phyloP scores from a whole-genome alignment of 1,140 invertebrate genomes.

The Phymorhynchus buccinoides region DNA sequence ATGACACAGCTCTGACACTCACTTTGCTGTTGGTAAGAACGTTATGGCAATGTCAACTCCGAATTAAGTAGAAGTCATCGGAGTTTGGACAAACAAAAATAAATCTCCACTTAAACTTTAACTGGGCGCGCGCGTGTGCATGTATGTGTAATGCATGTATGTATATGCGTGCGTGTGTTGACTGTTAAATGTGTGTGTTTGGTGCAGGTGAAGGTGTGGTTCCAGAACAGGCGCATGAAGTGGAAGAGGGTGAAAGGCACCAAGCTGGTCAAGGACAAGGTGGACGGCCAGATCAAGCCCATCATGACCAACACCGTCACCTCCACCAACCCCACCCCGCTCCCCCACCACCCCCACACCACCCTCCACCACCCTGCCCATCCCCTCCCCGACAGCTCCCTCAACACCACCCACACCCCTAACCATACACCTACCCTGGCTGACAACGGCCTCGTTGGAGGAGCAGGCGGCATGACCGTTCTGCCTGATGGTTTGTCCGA shows the following conservation, averaged over 20 bases:
- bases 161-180: not conserved
- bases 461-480: not conserved
- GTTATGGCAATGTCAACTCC: too few species aligned
- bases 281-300: conserved; percentile 71
- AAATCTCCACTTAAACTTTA: too few species aligned
- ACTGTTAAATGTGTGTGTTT: not conserved
- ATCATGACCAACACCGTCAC: conserved; percentile 68
- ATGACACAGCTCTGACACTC: too few species aligned
- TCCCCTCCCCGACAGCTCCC: not conserved
- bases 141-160: not conserved
- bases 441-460: not conserved
- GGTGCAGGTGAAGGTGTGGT: conserved; percentile 73
- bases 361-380: not conserved
- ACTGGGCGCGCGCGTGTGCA: too few species aligned
- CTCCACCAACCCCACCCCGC: conserved; percentile 54
- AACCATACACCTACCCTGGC: not conserved
- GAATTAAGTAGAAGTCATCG: too few species aligned
- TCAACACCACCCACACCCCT: not conserved
- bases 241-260: conserved; percentile 73
- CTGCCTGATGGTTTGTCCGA: conserved; percentile 9
- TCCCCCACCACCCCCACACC: not conserved
- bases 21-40: too few species aligned
- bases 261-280: conserved; percentile 72
- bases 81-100: too few species aligned
- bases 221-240: conserved; percentile 73